Conservation (phyloP, 2,113 vertebrate species). For the Semnopithecus entellus region DNA sequence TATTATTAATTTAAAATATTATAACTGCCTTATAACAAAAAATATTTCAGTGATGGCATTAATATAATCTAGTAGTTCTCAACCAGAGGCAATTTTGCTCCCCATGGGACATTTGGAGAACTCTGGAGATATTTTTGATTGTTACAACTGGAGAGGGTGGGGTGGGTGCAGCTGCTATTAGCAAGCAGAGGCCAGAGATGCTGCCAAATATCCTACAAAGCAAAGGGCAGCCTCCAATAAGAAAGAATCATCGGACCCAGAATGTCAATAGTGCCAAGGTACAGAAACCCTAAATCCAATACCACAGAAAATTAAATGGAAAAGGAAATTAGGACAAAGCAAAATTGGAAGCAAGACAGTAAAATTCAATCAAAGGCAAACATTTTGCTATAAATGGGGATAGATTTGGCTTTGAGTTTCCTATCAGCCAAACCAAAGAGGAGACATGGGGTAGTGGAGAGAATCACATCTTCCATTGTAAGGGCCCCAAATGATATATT, state of each 20-base stretch:
- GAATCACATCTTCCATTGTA: not conserved
- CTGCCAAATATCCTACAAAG: not conserved
- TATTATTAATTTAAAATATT: not conserved
- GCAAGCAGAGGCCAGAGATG: not conserved
- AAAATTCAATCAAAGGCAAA: not conserved
- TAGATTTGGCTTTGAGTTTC: not conserved
- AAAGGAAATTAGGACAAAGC: conserved; percentile 8
- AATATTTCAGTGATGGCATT: not conserved
- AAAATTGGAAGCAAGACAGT: not conserved
- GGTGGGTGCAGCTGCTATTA: not conserved
- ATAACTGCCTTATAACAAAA: not conserved
- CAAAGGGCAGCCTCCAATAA: not conserved
- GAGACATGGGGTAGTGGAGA: not conserved
- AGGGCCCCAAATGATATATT: not conserved
- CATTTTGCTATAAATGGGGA: not conserved
- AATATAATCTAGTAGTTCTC: not conserved
- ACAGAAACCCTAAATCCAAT: not conserved
- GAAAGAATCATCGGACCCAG: not conserved
- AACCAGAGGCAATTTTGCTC: not conserved
- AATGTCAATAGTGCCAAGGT: not conserved
- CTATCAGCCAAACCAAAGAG: not conserved
- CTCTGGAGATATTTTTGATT: not conserved
- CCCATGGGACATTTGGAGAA: not conserved
- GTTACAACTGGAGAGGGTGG: not conserved
- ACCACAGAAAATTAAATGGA: not conserved